Conservation (phyloP, 1,140 invertebrate species). For the Frieseomelitta varia region DNA sequence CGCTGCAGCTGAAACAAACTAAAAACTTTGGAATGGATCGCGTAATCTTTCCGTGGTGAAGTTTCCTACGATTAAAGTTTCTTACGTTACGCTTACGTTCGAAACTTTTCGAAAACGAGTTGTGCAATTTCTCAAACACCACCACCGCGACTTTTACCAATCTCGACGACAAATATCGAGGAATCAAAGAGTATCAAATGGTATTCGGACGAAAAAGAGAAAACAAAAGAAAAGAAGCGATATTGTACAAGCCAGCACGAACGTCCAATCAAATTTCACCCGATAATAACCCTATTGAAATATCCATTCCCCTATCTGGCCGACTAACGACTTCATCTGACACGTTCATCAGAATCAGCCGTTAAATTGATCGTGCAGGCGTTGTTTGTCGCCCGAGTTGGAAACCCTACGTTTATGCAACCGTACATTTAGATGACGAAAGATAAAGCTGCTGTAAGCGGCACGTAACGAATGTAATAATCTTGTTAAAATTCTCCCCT, state of each 20-base stretch:
- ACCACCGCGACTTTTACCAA: background rate
- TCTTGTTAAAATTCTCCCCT: slow-evolving; percentile 48
- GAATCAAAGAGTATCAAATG: background rate
- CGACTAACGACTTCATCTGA: slow-evolving; percentile 24
- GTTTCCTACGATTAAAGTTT: too few relatives aligned
- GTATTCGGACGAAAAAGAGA: too few relatives aligned
- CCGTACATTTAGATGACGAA: slow-evolving; percentile 47
- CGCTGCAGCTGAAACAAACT: background rate
- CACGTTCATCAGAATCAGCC: slow-evolving; percentile 29
- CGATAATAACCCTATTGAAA: background rate
- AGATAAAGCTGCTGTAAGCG: slow-evolving; percentile 31
- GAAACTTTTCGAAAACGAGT: too few relatives aligned
- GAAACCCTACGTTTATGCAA: slow-evolving; percentile 28
- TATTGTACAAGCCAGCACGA: background rate
- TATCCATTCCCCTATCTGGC: background rate
- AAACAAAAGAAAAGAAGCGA: background rate
- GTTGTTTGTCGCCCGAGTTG: slow-evolving; percentile 35
- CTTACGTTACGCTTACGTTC: too few relatives aligned
- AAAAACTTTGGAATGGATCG: background rate
- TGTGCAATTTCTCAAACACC: too few relatives aligned
- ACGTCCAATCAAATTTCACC: slow-evolving; percentile 18
- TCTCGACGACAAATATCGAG: background rate
- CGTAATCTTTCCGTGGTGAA: too few relatives aligned
- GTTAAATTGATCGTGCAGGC: slow-evolving; percentile 35
- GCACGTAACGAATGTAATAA: slow-evolving; percentile 54